phyloP scores from a whole-genome alignment of 2,888 invertebrate genomes.

The Synergus itoensis region DNA sequence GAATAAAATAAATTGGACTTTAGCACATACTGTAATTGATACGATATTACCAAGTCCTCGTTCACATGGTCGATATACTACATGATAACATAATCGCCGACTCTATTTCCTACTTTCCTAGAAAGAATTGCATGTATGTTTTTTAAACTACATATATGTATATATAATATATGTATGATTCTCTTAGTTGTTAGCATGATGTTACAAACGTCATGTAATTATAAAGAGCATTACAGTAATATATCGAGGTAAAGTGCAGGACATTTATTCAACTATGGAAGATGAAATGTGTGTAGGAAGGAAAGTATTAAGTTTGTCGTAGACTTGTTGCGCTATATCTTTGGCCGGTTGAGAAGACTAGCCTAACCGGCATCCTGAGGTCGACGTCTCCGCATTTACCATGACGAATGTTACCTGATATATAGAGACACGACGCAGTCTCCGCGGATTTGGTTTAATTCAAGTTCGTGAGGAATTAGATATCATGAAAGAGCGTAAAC shows the following conservation, averaged over 20 bases:
- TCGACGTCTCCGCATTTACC: constrained; percentile 38
- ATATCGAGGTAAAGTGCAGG: neutral
- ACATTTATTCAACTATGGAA: neutral
- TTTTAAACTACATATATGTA: neutral
- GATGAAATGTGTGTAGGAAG: neutral
- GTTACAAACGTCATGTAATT: neutral
- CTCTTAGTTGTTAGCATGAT: too few relatives aligned
- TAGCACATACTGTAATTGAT: neutral
- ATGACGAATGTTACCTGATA: constrained; percentile 38
- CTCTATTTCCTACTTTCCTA: neutral
- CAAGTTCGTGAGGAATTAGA: constrained; percentile 31
- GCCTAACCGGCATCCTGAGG: constrained; percentile 29
- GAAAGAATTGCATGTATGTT: neutral
- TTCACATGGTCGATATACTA: neutral
- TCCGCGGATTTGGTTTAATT: constrained; percentile 36
- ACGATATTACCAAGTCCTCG: neutral
- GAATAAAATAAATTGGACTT: neutral
- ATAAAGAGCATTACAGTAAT: neutral
- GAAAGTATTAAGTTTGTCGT: neutral
- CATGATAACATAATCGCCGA: neutral
- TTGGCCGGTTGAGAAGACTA: neutral
- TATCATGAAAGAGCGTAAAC: neutral
- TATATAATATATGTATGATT: too few relatives aligned
- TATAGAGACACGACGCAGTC: constrained; percentile 23
- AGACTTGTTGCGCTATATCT: neutral